A percentile compares a stretch with the other conserved stretches of the same genome.
Evolutionary conservation across 2,888 invertebrate genomes (phyloP).

Genomic region (Leptogaster cylindrica): DNA sequence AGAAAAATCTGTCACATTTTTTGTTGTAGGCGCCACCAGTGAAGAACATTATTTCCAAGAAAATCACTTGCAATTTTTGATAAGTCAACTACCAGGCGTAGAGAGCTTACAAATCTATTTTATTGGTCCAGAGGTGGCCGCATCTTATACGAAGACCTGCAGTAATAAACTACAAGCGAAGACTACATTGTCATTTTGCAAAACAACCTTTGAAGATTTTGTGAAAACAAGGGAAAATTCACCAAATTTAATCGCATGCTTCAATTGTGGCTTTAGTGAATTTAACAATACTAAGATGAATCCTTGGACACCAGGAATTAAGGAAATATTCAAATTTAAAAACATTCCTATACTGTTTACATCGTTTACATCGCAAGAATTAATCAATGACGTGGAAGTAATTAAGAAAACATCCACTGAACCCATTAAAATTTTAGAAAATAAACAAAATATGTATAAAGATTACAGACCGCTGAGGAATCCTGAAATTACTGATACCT

Average conservation of each 20-base stretch:
- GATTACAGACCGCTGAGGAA: constrained; percentile 54
- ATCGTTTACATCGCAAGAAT: constrained; percentile 52
- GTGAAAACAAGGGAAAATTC: neutral
- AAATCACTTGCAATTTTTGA: constrained; percentile 53
- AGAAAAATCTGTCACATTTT: constrained; percentile 48
- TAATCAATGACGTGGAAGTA: constrained; percentile 52
- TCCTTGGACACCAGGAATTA: constrained; percentile 50
- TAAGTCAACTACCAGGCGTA: constrained; percentile 51
- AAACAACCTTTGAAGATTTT: constrained; percentile 50
- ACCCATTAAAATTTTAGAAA: constrained; percentile 5
- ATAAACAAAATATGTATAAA: constrained; percentile 53
- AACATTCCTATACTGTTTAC: constrained; percentile 55
- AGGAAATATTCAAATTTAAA: constrained; percentile 49
- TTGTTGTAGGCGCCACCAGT: constrained; percentile 52
- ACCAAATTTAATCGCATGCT: constrained; percentile 51
- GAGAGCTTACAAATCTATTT: constrained; percentile 51
- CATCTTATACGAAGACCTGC: neutral
- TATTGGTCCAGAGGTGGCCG: constrained; percentile 51
- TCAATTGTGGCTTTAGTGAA: constrained; percentile 55
- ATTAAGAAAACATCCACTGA: constrained; percentile 50
- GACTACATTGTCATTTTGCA: constrained; percentile 42
- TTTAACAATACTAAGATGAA: constrained; percentile 34
- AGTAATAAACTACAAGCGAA: neutral
- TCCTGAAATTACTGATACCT: constrained; percentile 48
- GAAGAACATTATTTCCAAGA: constrained; percentile 52